phyloP scores from a whole-genome alignment of 2,113 vertebrate species.

The Anhinga rufa region DNA sequence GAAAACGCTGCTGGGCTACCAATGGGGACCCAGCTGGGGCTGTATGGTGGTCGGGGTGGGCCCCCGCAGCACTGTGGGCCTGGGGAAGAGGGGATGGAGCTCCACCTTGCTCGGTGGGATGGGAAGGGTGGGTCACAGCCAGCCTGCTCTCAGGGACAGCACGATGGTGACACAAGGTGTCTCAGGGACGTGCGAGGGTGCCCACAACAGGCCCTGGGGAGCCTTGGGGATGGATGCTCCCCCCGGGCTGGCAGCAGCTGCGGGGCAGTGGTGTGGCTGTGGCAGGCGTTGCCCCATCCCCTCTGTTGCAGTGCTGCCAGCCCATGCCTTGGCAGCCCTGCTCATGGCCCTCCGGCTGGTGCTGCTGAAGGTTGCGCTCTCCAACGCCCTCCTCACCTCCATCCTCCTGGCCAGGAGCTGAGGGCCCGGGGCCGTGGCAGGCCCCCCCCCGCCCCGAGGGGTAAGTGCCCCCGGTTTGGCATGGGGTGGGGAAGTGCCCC shows the following conservation, averaged over 20 bases:
- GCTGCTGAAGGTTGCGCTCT: conserved; percentile 68
- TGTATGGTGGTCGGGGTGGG: rapidly evolving
- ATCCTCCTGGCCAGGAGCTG: background rate
- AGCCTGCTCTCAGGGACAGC: background rate
- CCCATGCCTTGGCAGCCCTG: background rate
- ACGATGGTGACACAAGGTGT: rapidly evolving
- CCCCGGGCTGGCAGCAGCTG: rapidly evolving
- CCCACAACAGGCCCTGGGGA: background rate
- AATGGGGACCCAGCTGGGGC: background rate
- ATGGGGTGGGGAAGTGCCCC: rapidly evolving
- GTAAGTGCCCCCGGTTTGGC: background rate
- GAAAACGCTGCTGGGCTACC: background rate
- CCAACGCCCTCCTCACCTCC: conserved; percentile 62
- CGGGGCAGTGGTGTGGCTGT: rapidly evolving
- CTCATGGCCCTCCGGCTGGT: conserved; percentile 42
- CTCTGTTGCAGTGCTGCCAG: background rate
- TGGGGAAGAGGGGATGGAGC: background rate
- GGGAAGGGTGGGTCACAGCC: background rate
- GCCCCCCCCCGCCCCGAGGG: rapidly evolving
- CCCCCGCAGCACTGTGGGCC: rapidly evolving
- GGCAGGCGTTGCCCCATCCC: background rate
- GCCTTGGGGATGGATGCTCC: too few species aligned
- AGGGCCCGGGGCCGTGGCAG: background rate
- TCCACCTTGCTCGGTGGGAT: background rate
- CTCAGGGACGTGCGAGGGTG: background rate